Percentiles rank a stretch among this genome's conserved stretches.
Evolutionary conservation across 2,797 vertebrate genomes (phyloP).

Genomic region (Brotogeris chrysoptera): DNA sequence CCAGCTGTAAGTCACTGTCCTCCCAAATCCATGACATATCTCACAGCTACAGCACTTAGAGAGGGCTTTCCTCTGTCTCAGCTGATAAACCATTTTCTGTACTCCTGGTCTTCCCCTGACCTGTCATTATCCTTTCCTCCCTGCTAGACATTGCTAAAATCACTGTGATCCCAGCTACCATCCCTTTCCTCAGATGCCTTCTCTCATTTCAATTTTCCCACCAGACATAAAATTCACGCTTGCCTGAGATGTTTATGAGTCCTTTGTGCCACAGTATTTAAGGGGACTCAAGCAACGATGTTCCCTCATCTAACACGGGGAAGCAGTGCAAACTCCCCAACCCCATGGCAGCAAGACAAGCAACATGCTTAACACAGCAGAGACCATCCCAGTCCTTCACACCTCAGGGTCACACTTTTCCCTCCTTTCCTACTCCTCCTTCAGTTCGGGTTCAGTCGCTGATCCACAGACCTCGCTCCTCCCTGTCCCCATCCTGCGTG

Average conservation of each 20-base stretch:
- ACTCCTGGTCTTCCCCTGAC: not conserved
- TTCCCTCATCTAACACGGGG: not conserved
- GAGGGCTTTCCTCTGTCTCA: not conserved
- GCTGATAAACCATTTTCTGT: not conserved
- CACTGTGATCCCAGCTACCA: not conserved
- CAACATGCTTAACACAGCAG: not conserved
- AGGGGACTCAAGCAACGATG: not conserved
- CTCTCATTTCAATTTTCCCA: not conserved
- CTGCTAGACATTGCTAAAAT: not conserved
- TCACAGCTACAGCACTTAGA: not conserved
- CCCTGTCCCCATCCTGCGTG: fast-evolving
- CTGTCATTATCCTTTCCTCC: not conserved
- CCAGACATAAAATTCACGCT: not conserved
- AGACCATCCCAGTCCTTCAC: not conserved
- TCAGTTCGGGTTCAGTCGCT: not conserved
- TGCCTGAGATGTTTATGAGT: not conserved
- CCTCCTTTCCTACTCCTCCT: not conserved
- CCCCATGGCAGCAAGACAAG: fast-evolving
- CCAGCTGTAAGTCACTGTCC: fast-evolving
- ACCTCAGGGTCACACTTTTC: not conserved
- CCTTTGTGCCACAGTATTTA: not conserved
- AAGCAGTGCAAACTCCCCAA: not conserved
- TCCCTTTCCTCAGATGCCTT: not conserved
- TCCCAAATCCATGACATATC: not conserved
- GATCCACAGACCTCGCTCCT: not conserved